A percentile compares a stretch with the other conserved stretches of the same genome.
phyloP scores from a whole-genome alignment of 2,797 vertebrate species.

The Sebastiscus tertius region DNA sequence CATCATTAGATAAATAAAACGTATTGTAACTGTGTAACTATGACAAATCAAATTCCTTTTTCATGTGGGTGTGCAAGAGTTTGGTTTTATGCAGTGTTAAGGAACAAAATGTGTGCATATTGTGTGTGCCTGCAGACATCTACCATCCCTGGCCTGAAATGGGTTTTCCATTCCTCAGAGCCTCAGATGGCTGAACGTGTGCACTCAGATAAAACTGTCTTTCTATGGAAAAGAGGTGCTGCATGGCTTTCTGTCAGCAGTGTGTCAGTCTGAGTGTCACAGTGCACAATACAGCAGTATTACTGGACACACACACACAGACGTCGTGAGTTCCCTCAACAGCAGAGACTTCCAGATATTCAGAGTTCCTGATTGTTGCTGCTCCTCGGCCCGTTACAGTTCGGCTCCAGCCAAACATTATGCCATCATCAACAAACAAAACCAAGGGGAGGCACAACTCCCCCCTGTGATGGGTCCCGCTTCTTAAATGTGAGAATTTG shows the following conservation, averaged over 20 bases:
- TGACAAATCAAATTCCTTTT: background rate
- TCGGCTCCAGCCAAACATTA: slow-evolving; percentile 26
- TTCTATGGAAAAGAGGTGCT: slow-evolving; percentile 30
- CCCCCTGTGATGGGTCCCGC: background rate
- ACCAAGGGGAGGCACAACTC: background rate
- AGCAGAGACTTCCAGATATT: slow-evolving; percentile 54
- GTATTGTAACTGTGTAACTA: background rate
- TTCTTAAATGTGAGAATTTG: background rate
- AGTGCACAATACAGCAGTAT: slow-evolving; percentile 10
- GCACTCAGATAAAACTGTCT: background rate
- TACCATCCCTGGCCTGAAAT: slow-evolving; percentile 4
- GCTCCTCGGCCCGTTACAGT: slow-evolving; percentile 34
- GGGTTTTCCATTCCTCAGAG: background rate
- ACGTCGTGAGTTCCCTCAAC: slow-evolving; percentile 15
- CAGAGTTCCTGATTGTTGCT: slow-evolving; percentile 48
- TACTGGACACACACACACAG: background rate
- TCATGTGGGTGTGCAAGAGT: background rate
- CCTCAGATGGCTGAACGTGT: background rate
- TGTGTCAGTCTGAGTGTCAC: slow-evolving; percentile 27
- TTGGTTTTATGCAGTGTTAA: background rate
- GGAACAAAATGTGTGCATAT: background rate
- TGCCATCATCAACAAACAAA: slow-evolving; percentile 38
- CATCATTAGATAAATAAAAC: background rate
- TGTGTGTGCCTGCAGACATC: background rate
- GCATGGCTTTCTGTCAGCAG: slow-evolving; percentile 20